phyloP scores from a whole-genome alignment of 2,888 invertebrate genomes.

The Drosophila conformis region DNA sequence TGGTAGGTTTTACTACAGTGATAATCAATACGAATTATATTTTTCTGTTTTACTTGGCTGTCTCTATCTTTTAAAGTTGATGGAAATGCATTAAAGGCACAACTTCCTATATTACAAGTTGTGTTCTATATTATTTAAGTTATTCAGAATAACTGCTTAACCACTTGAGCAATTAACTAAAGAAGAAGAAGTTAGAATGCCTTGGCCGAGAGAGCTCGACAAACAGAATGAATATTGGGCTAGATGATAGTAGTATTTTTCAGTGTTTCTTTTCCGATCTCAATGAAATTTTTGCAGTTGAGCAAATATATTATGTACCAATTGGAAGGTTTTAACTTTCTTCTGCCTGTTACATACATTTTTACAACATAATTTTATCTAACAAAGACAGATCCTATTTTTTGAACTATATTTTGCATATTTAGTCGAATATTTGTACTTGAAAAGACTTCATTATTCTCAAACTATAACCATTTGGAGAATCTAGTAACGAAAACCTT shows the following conservation, averaged over 20 bases:
- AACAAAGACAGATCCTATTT: not conserved
- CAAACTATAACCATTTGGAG: not conserved
- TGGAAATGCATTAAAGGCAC: not conserved
- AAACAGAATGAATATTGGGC: not conserved
- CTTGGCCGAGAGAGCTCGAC: not conserved
- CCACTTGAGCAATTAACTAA: too few species aligned
- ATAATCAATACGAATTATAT: not conserved
- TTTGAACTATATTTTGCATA: not conserved
- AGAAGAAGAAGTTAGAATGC: not conserved
- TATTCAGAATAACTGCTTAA: not conserved
- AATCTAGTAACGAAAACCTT: not conserved
- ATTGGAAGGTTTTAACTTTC: not conserved
- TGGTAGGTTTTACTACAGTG: not conserved
- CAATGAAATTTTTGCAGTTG: not conserved
- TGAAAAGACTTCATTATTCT: not conserved
- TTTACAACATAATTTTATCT: not conserved
- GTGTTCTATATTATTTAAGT: not conserved
- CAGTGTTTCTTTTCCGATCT: not conserved
- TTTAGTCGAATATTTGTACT: not conserved
- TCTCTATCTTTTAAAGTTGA: not conserved
- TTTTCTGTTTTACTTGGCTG: not conserved
- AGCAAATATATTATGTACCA: not conserved
- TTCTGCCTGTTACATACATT: not conserved
- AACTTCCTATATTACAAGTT: not conserved
- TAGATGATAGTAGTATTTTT: not conserved